phyloP scores from a whole-genome alignment of 1,140 invertebrate genomes.

The Dreissena polymorpha region DNA sequence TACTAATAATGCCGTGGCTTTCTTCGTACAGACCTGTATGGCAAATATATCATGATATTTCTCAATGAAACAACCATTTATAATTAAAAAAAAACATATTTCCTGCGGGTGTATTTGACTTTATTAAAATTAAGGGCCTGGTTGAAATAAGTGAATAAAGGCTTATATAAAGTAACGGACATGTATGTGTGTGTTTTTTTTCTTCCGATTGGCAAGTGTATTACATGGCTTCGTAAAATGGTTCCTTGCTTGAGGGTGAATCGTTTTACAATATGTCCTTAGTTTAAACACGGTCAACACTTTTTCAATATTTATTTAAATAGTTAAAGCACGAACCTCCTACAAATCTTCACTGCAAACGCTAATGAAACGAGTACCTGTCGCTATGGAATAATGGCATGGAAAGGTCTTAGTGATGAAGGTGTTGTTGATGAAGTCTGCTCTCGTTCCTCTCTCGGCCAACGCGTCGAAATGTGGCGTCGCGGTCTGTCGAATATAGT shows the following conservation, averaged over 20 bases:
- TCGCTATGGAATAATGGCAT: slow-evolving; percentile 89
- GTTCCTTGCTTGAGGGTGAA: too few species aligned
- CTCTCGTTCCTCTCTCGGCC: slow-evolving; percentile 66
- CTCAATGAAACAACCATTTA: background rate
- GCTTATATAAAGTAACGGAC: background rate
- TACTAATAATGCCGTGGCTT: slow-evolving; percentile 86
- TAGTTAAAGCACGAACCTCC: too few species aligned
- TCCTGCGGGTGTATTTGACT: background rate
- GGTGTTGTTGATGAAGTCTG: slow-evolving; percentile 78
- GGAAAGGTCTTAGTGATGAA: slow-evolving; percentile 90
- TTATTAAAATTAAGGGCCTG: background rate
- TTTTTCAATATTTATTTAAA: too few species aligned
- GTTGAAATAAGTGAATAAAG: background rate
- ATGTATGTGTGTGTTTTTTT: background rate
- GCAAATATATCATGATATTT: background rate
- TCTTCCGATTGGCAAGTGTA: background rate
- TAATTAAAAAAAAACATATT: background rate
- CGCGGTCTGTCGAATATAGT: slow-evolving; percentile 71
- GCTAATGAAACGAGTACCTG: slow-evolving; percentile 80
- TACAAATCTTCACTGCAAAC: too few species aligned
- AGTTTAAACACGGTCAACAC: too few species aligned
- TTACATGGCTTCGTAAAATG: too few species aligned
- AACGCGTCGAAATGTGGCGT: slow-evolving; percentile 76
- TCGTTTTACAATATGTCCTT: too few species aligned
- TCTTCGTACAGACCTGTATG: slow-evolving; percentile 83